Conservation (phyloP, 37 sponge, comb jelly and placozoan genomes). For the Halichondria panicea region DNA sequence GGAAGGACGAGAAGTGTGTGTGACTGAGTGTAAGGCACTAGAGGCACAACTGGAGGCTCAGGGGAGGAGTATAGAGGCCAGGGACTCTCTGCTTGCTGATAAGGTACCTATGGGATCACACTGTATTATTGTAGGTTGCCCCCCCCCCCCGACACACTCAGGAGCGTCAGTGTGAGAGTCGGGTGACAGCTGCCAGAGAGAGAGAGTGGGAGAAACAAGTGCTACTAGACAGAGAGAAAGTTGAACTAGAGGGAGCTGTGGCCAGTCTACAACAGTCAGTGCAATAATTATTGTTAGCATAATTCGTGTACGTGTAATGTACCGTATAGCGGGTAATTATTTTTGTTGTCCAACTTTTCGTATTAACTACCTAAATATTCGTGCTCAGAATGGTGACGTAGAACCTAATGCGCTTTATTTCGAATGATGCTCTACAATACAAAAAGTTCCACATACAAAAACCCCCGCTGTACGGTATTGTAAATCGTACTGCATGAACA, state of each 20-base stretch:
- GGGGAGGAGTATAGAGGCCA: not conserved
- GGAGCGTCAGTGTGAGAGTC: constrained; percentile 40
- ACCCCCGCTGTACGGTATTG: no score
- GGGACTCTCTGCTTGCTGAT: constrained; percentile 24
- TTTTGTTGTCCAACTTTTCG: no score
- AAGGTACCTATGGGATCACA: constrained; percentile 13
- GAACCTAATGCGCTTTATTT: no score
- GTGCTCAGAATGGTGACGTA: no score
- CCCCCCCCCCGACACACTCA: no score
- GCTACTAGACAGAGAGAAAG: constrained; percentile 24
- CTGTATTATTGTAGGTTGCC: not conserved
- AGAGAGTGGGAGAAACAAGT: constrained; percentile 43
- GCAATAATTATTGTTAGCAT: not conserved
- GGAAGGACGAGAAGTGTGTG: constrained; percentile 10
- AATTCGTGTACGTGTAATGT: not conserved
- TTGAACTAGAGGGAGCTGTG: constrained; percentile 32
- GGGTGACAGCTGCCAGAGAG: constrained; percentile 36
- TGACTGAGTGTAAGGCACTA: constrained; percentile 1
- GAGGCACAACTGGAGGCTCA: constrained; percentile 19
- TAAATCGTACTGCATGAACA: no score
- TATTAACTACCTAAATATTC: no score
- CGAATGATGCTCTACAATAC: no score
- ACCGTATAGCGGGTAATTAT: not conserved
- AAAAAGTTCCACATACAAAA: no score
- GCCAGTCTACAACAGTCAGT: constrained; percentile 17